Conservation (phyloP, 2,797 vertebrate genomes). For the Clarias pachynema region DNA sequence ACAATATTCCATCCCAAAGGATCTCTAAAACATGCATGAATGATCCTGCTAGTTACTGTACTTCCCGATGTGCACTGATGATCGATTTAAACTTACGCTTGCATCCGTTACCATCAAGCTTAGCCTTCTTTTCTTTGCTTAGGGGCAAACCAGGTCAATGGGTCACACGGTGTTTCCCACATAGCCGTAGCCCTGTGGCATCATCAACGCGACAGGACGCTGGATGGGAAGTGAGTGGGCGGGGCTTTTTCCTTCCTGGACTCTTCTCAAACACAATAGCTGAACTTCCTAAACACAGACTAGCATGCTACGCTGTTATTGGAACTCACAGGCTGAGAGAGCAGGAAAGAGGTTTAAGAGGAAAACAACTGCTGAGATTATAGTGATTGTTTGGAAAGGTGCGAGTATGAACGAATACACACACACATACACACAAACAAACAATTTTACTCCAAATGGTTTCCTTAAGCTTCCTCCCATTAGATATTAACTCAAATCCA, state of each 20-base stretch:
- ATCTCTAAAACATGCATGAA: slow-evolving; percentile 10
- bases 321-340: slow-evolving; percentile 13
- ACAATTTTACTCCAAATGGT: background rate
- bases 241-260: slow-evolving; percentile 73
- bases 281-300: slow-evolving; percentile 54
- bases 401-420: background rate
- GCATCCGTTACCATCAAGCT: background rate
- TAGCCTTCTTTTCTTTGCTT: background rate
- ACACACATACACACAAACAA: background rate
- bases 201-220: slow-evolving; percentile 60
- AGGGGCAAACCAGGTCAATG: slow-evolving; percentile 23
- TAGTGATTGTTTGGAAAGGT: slow-evolving; percentile 11
- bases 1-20: slow-evolving; percentile 17
- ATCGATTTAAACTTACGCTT: slow-evolving; percentile 1
- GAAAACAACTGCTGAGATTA: slow-evolving; percentile 44
- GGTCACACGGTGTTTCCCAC: slow-evolving; percentile 67
- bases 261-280: slow-evolving; percentile 72
- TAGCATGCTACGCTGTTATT: slow-evolving; percentile 19
- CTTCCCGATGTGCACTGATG: background rate
- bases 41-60: background rate
- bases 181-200: slow-evolving; percentile 60
- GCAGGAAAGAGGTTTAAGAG: slow-evolving; percentile 37
- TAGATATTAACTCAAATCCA: background rate
- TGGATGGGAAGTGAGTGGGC: slow-evolving; percentile 58
- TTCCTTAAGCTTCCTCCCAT: background rate